A percentile compares a stretch with the other conserved stretches of the same genome.
phyloP scores from a whole-genome alignment of 2,888 invertebrate genomes.

The Ypsolopha sequella region DNA sequence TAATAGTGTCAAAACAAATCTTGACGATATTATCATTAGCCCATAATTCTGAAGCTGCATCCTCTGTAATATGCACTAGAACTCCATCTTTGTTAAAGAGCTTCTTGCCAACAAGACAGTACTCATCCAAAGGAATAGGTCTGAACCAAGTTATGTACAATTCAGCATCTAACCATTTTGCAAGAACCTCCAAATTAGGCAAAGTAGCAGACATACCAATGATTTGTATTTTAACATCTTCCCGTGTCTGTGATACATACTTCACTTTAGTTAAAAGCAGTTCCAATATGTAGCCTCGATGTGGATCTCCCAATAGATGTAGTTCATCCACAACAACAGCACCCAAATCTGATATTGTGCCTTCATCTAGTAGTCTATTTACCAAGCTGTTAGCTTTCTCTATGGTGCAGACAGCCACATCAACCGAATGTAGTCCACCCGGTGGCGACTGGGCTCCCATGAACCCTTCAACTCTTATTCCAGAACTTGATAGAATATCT shows the following conservation, averaged over 20 bases:
- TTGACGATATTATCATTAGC: constrained; percentile 89
- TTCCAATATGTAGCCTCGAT: constrained; percentile 95
- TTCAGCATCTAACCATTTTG: constrained; percentile 91
- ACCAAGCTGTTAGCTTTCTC: constrained; percentile 97
- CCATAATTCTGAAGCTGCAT: constrained; percentile 41
- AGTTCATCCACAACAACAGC: constrained; percentile 96
- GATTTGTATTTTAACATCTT: constrained; percentile 81
- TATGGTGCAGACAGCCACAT: constrained; percentile 97
- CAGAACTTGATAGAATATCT: constrained; percentile 85
- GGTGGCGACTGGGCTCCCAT: constrained; percentile 92
- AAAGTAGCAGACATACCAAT: constrained; percentile 99
- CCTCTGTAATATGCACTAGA: constrained; percentile 51
- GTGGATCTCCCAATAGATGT: constrained; percentile 92
- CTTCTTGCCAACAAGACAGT: constrained; percentile 77
- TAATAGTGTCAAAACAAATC: constrained; percentile 90
- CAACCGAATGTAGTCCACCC: constrained; percentile 87
- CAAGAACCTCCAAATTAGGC: constrained; percentile 86
- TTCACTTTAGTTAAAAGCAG: constrained; percentile 91
- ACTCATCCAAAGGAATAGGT: constrained; percentile 89
- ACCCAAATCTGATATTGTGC: constrained; percentile 76
- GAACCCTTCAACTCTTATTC: constrained; percentile 93
- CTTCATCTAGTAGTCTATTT: constrained; percentile 86
- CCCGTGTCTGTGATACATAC: constrained; percentile 76
- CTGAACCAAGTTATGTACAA: constrained; percentile 89
- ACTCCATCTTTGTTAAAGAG: constrained; percentile 73